phyloP scores from a whole-genome alignment of 2,113 vertebrate species.

The Bos taurus region ARS-UCD2.0 NC_037331.1:4506501-4507000 shows the following conservation, averaged over 20 bases:
- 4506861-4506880: too few relatives aligned
- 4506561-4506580: fast-evolving
- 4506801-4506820: fast-evolving
- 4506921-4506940: fast-evolving
- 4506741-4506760: neutral
- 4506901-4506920: fast-evolving
- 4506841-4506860: neutral
- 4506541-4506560: neutral
- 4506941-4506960: neutral
- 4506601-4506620: fast-evolving
- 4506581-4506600: neutral
- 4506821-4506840: fast-evolving
- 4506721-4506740: neutral
- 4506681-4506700: neutral
- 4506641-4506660: neutral
- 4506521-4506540: neutral
- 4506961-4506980: too few relatives aligned
- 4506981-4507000: neutral
- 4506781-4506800: neutral
- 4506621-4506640: too few relatives aligned
- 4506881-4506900: fast-evolving
- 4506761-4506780: neutral
- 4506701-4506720: neutral
- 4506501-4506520: neutral
- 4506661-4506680: neutral